Percentiles rank a stretch among this genome's conserved stretches.
Evolutionary conservation across 2,888 invertebrate genomes (phyloP).

Genomic region (Polietes domitor): DNA sequence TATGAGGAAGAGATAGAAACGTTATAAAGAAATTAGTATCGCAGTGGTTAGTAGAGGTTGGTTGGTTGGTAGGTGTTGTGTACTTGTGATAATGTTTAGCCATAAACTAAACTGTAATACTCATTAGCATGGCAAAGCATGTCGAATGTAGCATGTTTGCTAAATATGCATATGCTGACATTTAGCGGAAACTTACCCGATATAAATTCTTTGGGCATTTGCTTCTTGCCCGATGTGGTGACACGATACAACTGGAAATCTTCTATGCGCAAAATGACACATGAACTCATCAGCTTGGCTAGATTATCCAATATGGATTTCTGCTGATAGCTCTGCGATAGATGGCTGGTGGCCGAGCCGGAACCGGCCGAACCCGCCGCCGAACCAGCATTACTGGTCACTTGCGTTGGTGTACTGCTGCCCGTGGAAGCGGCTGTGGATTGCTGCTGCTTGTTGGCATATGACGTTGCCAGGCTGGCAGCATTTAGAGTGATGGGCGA

Average conservation of each 20-base stretch:
- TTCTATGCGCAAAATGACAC: slow-evolving; percentile 93
- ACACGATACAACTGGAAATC: slow-evolving; percentile 95
- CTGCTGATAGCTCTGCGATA: slow-evolving; percentile 83
- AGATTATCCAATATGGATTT: slow-evolving; percentile 86
- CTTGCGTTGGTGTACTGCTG: slow-evolving; percentile 69
- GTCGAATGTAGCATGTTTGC: background rate
- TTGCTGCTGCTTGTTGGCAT: slow-evolving; percentile 67
- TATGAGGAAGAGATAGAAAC: slow-evolving; percentile 5
- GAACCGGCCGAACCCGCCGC: slow-evolving; percentile 71
- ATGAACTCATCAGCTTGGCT: slow-evolving; percentile 94
- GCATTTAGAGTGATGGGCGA: slow-evolving; percentile 77
- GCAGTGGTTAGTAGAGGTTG: background rate
- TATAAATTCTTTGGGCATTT: slow-evolving; percentile 90
- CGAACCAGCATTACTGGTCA: slow-evolving; percentile 64
- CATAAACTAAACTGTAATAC: too few species aligned
- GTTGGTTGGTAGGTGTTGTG: background rate
- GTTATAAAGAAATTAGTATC: background rate
- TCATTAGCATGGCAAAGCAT: too few species aligned
- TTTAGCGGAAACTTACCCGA: slow-evolving; percentile 82
- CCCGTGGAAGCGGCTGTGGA: slow-evolving; percentile 63
- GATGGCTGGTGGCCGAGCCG: slow-evolving; percentile 80
- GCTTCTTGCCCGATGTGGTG: slow-evolving; percentile 88
- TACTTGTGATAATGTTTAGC: background rate
- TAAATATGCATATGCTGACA: background rate
- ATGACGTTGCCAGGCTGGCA: slow-evolving; percentile 72